phyloP scores from a whole-genome alignment of 2,888 invertebrate genomes.

The Drosophila robusta region DNA sequence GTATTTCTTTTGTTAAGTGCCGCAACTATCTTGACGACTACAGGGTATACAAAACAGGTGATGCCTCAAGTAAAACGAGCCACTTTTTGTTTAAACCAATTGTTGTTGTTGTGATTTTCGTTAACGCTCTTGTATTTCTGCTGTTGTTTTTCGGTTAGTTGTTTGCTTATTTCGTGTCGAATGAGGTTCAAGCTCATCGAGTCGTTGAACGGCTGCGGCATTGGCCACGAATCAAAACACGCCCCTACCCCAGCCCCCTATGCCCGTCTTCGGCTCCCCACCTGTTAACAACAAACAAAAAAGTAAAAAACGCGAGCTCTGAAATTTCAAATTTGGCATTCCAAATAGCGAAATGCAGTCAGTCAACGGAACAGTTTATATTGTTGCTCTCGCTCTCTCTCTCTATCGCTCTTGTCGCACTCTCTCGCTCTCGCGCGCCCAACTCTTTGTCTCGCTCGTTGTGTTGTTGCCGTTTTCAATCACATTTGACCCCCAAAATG shows the following conservation, averaged over 20 bases:
- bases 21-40: not conserved
- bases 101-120: not conserved
- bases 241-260: not conserved
- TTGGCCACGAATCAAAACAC: slow-evolving; percentile 49
- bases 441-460: not conserved
- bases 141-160: slow-evolving; percentile 20
- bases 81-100: not conserved
- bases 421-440: not conserved
- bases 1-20: too few species aligned
- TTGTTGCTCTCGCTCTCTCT: slow-evolving; percentile 8
- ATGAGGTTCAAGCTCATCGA: slow-evolving; percentile 39
- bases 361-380: slow-evolving; percentile 64
- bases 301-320: slow-evolving; percentile 7
- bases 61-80: not conserved
- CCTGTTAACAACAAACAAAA: not conserved
- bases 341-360: slow-evolving; percentile 56
- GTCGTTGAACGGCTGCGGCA: slow-evolving; percentile 69
- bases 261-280: not conserved
- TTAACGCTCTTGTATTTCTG: slow-evolving; percentile 15
- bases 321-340: slow-evolving; percentile 42
- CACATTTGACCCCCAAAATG: slow-evolving; percentile 67
- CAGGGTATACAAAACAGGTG: not conserved
- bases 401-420: not conserved
- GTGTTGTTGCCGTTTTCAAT: slow-evolving; percentile 21
- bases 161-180: slow-evolving; percentile 8